These are phyloP conservation scores for Aegithalos caudatus DNA, from an alignment of 2,113 vertebrate genomes.

Conservation along the genomic window DNA sequence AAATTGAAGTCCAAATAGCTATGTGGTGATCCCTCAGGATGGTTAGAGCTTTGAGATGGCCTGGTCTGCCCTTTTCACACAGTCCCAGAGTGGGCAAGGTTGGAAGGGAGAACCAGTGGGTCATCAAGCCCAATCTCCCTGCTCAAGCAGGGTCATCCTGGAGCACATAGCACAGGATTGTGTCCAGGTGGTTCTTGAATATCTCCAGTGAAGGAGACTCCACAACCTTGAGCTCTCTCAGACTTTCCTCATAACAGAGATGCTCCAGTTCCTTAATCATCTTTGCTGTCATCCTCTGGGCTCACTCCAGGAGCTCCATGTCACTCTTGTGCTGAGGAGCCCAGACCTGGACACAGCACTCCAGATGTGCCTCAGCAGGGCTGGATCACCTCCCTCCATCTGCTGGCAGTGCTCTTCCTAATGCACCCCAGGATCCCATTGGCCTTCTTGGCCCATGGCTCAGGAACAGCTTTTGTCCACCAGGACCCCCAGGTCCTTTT, in stretches of 20 bases:
- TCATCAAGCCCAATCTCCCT: no score
- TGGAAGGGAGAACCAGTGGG: not conserved
- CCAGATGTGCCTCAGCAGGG: not conserved
- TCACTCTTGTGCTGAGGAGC: not conserved
- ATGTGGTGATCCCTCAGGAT: not conserved
- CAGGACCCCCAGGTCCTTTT: not conserved
- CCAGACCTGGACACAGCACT: not conserved
- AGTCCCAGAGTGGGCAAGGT: no score
- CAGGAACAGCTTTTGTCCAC: not conserved
- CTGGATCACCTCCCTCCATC: not conserved
- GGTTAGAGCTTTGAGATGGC: not conserved
- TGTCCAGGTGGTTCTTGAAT: not conserved
- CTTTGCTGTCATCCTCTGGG: not conserved
- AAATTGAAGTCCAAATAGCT: not conserved
- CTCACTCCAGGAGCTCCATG: rapidly evolving
- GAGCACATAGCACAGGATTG: not conserved
- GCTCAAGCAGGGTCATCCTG: not conserved
- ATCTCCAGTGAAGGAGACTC: not conserved
- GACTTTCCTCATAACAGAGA: not conserved
- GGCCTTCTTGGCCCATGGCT: not conserved
- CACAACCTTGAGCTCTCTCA: not conserved
- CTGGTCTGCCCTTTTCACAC: not conserved
- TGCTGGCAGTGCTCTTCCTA: not conserved
- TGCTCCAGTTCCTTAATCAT: not conserved
- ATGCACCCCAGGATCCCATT: not conserved